phyloP scores from a whole-genome alignment of 2,113 vertebrate species.

The Atractosteus spatula region DNA sequence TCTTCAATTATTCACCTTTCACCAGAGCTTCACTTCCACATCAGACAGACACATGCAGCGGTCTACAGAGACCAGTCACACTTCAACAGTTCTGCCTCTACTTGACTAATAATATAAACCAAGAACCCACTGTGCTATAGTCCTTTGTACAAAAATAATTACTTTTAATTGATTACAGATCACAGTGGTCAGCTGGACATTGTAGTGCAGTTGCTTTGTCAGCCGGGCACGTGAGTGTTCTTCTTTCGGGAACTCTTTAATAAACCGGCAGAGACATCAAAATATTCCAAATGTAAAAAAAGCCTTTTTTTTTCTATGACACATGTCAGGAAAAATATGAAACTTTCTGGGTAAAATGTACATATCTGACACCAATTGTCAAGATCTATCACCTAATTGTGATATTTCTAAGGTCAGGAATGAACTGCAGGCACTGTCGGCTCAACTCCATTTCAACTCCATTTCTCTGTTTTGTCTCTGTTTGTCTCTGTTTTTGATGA shows the following conservation, averaged over 20 bases:
- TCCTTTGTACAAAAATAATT: too few relatives aligned
- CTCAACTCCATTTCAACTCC: not conserved
- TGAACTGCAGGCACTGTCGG: not conserved
- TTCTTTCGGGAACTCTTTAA: not conserved
- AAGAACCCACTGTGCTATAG: too few relatives aligned
- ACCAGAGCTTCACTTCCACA: too few relatives aligned
- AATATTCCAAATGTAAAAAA: not conserved
- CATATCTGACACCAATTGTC: not conserved
- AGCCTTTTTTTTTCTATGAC: not conserved
- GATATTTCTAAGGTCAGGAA: not conserved
- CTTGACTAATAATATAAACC: too few relatives aligned
- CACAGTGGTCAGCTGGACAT: not conserved
- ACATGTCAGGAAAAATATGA: not conserved
- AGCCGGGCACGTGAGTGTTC: too few relatives aligned
- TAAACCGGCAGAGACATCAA: not conserved
- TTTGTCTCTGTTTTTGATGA: not conserved
- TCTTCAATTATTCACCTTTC: too few relatives aligned
- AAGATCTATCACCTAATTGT: not conserved
- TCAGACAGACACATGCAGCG: too few relatives aligned
- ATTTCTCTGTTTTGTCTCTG: too few relatives aligned
- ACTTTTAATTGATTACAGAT: not conserved
- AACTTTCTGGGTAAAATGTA: not conserved
- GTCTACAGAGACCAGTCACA: too few relatives aligned
- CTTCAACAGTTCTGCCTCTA: too few relatives aligned
- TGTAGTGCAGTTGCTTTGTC: too few relatives aligned